Base-by-base conservation (phyloP, 2,797 vertebrate genomes). In the Eleutherodactylus coqui region DNA sequence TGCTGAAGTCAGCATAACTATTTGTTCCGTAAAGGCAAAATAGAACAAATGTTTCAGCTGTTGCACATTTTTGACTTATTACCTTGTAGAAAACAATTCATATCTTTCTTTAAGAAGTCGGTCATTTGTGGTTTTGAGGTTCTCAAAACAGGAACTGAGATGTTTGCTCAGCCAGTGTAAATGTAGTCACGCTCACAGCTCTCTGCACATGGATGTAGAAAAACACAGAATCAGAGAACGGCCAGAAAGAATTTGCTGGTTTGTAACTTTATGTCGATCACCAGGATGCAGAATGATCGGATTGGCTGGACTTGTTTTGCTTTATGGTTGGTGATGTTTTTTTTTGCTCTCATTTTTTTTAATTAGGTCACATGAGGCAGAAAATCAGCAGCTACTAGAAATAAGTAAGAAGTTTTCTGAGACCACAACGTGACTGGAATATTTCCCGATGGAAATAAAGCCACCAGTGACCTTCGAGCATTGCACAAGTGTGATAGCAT, bases 11-110 rank as follows among this genome's bases (percentile, higher is more conserved):
- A 78, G 29, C 60, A 58, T 41, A 79, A 49, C 75, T 72, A 19
- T 86, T 76, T 82, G 45, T 60, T 49, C 32, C n/a, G 45, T 17
- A 21, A 72, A 32, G 43, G 41, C 55, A 55, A 60, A 70, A 72
- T 14, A 78, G 62, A 27, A 77, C 34, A n/a, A 79, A 79, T 73
- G 19, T 77, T 70, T 72, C 29, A 29, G 32, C 47, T 32, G 76
- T 32, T 82, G 78, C 79, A 82, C 58, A 82, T 86, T 86, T 86
- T 75, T 82, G n/a, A 41, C 41, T 51, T 69, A 70, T 82, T 82
- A 51, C 73, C 45, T 69, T 78, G n/a, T 82, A 51, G 80, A 83
- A 78, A 79, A 83, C 62, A 73, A 60, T 73, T 72, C 41, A 49
- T 34, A 87, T 82, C 36, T 73, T 55, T 87, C 62, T 43, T n/a